Conservation (phyloP, 2,888 invertebrate genomes). For the Pogonocherus hispidulus region DNA sequence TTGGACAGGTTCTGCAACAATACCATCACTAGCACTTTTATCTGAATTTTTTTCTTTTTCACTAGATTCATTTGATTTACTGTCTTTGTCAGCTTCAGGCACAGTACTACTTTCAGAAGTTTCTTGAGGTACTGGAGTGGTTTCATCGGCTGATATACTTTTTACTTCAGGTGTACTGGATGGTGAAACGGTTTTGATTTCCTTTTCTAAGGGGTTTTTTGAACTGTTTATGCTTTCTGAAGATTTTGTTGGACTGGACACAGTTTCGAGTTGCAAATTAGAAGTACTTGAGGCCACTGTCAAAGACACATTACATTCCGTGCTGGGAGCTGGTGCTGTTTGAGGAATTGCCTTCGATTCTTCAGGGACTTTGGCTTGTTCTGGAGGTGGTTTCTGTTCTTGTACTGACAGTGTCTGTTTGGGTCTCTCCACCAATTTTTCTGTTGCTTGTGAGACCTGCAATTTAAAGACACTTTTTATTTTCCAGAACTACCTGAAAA, state of each 20-base stretch:
- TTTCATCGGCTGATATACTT: slow-evolving; percentile 11
- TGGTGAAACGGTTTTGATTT: neutral
- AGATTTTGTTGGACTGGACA: slow-evolving; percentile 1
- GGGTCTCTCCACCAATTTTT: slow-evolving; percentile 30
- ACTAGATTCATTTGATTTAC: slow-evolving; percentile 24
- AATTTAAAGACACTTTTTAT: neutral
- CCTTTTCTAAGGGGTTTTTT: no score
- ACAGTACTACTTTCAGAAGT: slow-evolving; percentile 11
- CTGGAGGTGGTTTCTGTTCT: slow-evolving; percentile 35
- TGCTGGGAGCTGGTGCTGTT: slow-evolving; percentile 54
- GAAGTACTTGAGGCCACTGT: slow-evolving; percentile 19
- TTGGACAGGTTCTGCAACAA: slow-evolving; percentile 2
- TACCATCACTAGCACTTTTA: slow-evolving; percentile 24
- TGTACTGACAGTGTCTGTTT: slow-evolving; percentile 55
- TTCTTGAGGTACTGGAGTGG: slow-evolving; percentile 20
- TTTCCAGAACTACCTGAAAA: neutral
- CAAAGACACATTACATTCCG: slow-evolving; percentile 29
- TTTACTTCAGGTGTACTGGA: neutral
- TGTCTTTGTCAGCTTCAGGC: slow-evolving; percentile 24
- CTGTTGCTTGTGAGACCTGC: slow-evolving; percentile 24
- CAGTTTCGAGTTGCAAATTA: slow-evolving; percentile 11
- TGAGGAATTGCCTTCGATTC: slow-evolving; percentile 50
- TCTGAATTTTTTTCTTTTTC: slow-evolving; percentile 20
- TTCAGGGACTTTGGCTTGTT: slow-evolving; percentile 55
- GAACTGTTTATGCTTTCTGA: no score